Conservation (phyloP, 2,113 vertebrate species). For the Morone saxatilis region DNA sequence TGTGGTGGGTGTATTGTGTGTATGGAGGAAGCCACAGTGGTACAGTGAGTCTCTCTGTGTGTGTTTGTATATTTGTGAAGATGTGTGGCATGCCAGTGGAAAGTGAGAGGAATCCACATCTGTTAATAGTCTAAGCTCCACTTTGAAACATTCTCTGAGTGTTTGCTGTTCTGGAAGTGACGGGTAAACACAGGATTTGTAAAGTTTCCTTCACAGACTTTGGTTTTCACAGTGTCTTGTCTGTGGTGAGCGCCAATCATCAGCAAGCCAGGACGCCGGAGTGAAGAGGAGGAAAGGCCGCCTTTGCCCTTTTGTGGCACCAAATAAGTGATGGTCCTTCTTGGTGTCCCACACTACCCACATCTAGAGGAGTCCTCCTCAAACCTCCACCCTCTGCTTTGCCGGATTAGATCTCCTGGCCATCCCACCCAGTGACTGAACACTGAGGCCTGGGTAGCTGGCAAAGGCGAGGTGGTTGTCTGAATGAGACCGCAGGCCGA, state of each 20-base stretch:
- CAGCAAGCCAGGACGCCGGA: slow-evolving; percentile 34
- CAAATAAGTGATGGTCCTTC: slow-evolving; percentile 71
- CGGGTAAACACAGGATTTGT: slow-evolving; percentile 45
- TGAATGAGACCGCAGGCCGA: slow-evolving; percentile 81
- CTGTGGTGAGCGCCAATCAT: slow-evolving; percentile 64
- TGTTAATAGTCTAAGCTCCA: slow-evolving; percentile 56
- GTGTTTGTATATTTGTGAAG: slow-evolving; percentile 62
- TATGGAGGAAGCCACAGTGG: slow-evolving; percentile 62
- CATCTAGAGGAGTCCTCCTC: slow-evolving; percentile 70
- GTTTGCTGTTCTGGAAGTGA: slow-evolving; percentile 64
- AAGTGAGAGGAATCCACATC: slow-evolving; percentile 72
- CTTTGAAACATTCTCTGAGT: slow-evolving; percentile 41
- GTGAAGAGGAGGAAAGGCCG: slow-evolving; percentile 58
- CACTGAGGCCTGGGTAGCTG: slow-evolving; percentile 68
- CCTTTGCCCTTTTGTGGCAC: slow-evolving; percentile 68
- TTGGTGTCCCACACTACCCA: slow-evolving; percentile 78
- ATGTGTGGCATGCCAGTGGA: slow-evolving; percentile 63
- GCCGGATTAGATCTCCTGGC: slow-evolving; percentile 69
- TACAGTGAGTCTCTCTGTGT: slow-evolving; percentile 49
- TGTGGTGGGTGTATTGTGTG: slow-evolving; percentile 77
- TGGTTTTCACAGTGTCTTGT: slow-evolving; percentile 54
- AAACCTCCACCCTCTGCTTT: slow-evolving; percentile 70
- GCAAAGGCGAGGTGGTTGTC: slow-evolving; percentile 74
- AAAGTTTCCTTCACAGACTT: slow-evolving; percentile 25
- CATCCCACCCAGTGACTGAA: slow-evolving; percentile 82